Evolutionary conservation across 2,888 invertebrate genomes (phyloP), one percentile per base, ranked within the genome.

Genomic region (Cheilosia urbana): DNA sequence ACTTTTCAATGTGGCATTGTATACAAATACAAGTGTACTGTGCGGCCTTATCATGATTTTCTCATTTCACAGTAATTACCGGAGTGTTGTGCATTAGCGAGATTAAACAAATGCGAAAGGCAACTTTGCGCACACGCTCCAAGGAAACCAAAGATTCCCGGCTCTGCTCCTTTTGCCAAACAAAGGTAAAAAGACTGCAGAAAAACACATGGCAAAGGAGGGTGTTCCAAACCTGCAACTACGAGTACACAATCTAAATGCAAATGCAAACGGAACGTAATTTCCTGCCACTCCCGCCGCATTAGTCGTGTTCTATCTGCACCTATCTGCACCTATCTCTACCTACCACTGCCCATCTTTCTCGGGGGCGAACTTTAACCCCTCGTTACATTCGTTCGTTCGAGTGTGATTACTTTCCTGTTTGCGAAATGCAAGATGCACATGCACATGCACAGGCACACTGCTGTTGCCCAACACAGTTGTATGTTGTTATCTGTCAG

Each of bases 251-350:
- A 84, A 84, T 84, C 75, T 84, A 84, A 84, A 84, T 84, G 84
- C 84, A 84, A 84, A 84, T 84, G 73, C 83, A 75, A 68, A 84
- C 73, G 65, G 49, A 80, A 84, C 47, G 75, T 80, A 80, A 84
- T 84, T 75, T 84, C 80, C 84, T 84, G 84, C 60, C 84, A 84
- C 75, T 75, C 84, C 58, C 19, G 19, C 75, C 80, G 58, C 75
- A 80, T 76, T 84, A 75, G 57, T 66, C 84, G 80, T 80, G 84
- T 80, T 60, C 80, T 76, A 76, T 80, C 84, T 58, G 95, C 95
- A n/a, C n/a, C n/a, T n/a, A n/a, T n/a, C n/a, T n/a, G 21, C 24
- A 0, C 88, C 87, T 87, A 0, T 89, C 87, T 5, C 91, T 91
- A 89, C 30, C 40, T 7, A 24, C 1, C 78, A 19, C 49, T 11